Base-by-base conservation (phyloP, 2,113 vertebrate genomes). In the Tetraodon nigroviridis region DNA sequence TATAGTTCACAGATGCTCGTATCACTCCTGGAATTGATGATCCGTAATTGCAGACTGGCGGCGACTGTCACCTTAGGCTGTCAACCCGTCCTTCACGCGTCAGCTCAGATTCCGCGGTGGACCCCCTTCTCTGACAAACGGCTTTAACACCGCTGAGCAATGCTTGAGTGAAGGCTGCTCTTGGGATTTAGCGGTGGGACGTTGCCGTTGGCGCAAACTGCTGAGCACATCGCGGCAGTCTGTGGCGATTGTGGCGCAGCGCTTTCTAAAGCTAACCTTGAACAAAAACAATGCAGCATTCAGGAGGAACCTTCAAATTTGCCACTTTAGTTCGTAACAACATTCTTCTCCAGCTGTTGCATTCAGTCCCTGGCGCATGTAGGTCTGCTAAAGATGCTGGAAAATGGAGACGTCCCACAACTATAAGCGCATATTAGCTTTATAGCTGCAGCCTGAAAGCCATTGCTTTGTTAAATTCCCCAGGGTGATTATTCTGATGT, bases 51-150 rank as follows among this genome's bases (percentile, higher is more conserved):
- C 7, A 50, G 45, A 45, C 65, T 53, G 59, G 57, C 69, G 55
- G 56, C 48, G 52, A 63, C 55, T 68, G 69, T 76, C 72, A 78
- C 72, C 79, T 69, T 68, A 64, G 3, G 13, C 60, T 73, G 71
- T 83, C 81, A 76, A 62, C 65, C 55, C 72, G 73, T 80, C 75
- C 71, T 76, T 85, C 66, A 77, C 21, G 50, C 5, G 57, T 78
- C 73, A 47, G 68, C 64, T 83, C 67, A 45, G 27, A 83, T 84
- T 82, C 76, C 74, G 76, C 45, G 24, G 64, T 37, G 51, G 41
- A 27, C 73, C 46, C 18, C n/a, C 57, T 22, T 45, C 66, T 80
- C 76, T 82, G 74, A 74, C 75, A 73, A 81, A 73, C 42, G 7
- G 68, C 61, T 77, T 76, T 50, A 56, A 60, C 71, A 59, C 51